Percentiles rank a stretch among this genome's conserved stretches.
These are phyloP conservation scores for Heterotilapia buettikoferi DNA, from an alignment of 2,113 vertebrate genomes.

Conservation along the genomic window DNA sequence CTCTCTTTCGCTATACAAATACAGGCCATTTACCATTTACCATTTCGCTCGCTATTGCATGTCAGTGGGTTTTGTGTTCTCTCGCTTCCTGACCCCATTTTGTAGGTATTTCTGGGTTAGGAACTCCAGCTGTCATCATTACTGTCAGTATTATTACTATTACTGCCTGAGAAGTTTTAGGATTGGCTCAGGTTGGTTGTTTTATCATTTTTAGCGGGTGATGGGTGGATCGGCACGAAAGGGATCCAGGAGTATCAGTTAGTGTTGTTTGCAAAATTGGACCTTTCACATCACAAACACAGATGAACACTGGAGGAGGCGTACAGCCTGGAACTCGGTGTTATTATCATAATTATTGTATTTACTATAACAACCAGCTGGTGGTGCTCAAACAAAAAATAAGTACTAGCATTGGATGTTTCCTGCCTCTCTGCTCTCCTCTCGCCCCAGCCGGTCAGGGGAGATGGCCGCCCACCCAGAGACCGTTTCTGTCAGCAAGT, in stretches of 20 bases:
- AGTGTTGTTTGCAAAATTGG: not conserved
- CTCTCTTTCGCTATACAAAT: not conserved
- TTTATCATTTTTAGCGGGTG: not conserved
- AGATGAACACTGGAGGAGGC: not conserved
- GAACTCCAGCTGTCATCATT: not conserved
- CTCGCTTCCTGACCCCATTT: not conserved
- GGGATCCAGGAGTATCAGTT: not conserved
- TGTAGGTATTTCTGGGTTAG: not conserved
- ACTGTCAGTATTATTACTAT: accelerated
- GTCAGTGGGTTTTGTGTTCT: not conserved
- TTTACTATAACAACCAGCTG: not conserved
- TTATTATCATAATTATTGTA: not conserved
- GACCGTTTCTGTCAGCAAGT: not conserved
- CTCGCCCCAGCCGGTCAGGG: not conserved
- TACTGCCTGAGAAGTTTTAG: not conserved
- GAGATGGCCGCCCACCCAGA: not conserved
- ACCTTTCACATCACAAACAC: not conserved
- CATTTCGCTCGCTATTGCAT: not conserved
- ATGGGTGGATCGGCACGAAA: not conserved
- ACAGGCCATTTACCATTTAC: too few species aligned
- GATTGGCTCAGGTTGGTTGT: not conserved
- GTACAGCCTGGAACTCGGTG: not conserved
- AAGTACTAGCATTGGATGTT: not conserved
- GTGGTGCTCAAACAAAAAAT: not conserved
- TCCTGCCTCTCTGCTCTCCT: not conserved